A percentile compares a stretch with the other conserved stretches of the same genome.
phyloP scores from a whole-genome alignment of 2,888 invertebrate genomes.

The Iphiclides podalirius region DNA sequence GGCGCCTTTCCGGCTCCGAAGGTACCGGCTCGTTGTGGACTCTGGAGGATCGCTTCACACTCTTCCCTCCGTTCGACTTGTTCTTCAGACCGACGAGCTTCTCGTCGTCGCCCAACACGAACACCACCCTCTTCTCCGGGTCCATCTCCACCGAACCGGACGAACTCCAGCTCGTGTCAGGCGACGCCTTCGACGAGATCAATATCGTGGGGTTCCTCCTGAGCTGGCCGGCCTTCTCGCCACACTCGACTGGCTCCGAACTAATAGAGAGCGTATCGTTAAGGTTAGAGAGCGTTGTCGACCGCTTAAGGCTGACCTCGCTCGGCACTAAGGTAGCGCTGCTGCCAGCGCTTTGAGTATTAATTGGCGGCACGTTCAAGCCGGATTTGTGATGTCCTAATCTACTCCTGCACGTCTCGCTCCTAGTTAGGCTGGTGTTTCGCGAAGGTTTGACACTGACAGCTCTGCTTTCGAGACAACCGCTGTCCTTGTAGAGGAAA shows the following conservation, averaged over 20 bases:
- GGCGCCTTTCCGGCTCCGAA: slow-evolving; percentile 35
- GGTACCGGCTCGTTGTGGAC: slow-evolving; percentile 44
- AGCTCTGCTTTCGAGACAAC: slow-evolving; percentile 58
- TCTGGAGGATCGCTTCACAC: slow-evolving; percentile 66
- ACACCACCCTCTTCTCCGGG: slow-evolving; percentile 78
- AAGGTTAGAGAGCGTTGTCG: slow-evolving; percentile 58
- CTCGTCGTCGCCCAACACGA: slow-evolving; percentile 86
- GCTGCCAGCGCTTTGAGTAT: slow-evolving; percentile 55
- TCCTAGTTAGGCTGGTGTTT: slow-evolving; percentile 34
- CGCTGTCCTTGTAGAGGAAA: slow-evolving; percentile 50
- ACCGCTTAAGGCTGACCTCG: slow-evolving; percentile 54
- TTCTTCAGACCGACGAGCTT: slow-evolving; percentile 83
- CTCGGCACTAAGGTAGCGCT: slow-evolving; percentile 56
- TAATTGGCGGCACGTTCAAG: slow-evolving; percentile 44
- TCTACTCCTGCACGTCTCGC: slow-evolving; percentile 35
- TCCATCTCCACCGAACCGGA: slow-evolving; percentile 49
- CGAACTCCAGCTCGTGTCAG: slow-evolving; percentile 60
- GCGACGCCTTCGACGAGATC: slow-evolving; percentile 49
- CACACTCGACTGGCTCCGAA: slow-evolving; percentile 38
- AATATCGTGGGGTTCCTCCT: slow-evolving; percentile 56
- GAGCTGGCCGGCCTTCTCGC: slow-evolving; percentile 42
- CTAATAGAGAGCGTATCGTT: slow-evolving; percentile 63
- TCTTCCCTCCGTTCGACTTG: slow-evolving; percentile 62
- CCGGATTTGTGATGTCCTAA: slow-evolving; percentile 32
- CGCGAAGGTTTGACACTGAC: slow-evolving; percentile 37